Evolutionary conservation across 2,113 vertebrate species (phyloP), one percentile per base, ranked within the genome.

Genomic region (Pica pica): DNA sequence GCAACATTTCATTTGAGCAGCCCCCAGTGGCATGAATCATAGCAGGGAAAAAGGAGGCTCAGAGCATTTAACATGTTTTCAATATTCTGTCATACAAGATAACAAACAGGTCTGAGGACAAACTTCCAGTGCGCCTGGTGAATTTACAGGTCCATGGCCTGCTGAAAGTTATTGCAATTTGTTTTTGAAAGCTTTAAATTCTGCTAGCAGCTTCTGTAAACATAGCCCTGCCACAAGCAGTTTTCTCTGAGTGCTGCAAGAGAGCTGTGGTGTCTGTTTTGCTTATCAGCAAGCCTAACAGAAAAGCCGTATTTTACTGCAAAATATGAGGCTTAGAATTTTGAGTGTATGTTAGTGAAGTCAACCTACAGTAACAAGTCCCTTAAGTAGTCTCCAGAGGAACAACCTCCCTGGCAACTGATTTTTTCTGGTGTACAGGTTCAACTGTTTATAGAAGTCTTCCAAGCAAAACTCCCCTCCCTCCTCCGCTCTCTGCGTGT

Each of bases 201-300:
- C 67, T 46, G 30, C 71, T 39, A 42, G 52, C 55, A 69, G 33
- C 47, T 69, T 60, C 68, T 46, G n/a, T 76, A 77, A 90, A 70
- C 27, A 46, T 11, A 71, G 64, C n/a, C 20, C 65, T 73, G 47
- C 27, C 57, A 30, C 52, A 63, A 46, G 64, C 18, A 31, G 73
- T 56, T 71, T 60, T 55, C 74, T 59, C 42, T 1, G 16, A 87
- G 55, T 20, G 24, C 80, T 75, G 39, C 60, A 60, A 77, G 75
- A 55, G n/a, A 37, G 68, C 52, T 3, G 0, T 55, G 52, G 42
- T 42, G 15, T n/a, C 22, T 41, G 5, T 15, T 27, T 42, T 50
- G 81, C 73, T 84, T 18, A 93, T 37, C 77, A 93, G 52, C 78
- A 84, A 75, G 44, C 24, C 39, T 53, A 77, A 63, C 69, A 95